Percentiles rank a stretch among this genome's conserved stretches.
Conservation (phyloP, 2,888 invertebrate species). For the Gymnoscelis rufifasciata region DNA sequence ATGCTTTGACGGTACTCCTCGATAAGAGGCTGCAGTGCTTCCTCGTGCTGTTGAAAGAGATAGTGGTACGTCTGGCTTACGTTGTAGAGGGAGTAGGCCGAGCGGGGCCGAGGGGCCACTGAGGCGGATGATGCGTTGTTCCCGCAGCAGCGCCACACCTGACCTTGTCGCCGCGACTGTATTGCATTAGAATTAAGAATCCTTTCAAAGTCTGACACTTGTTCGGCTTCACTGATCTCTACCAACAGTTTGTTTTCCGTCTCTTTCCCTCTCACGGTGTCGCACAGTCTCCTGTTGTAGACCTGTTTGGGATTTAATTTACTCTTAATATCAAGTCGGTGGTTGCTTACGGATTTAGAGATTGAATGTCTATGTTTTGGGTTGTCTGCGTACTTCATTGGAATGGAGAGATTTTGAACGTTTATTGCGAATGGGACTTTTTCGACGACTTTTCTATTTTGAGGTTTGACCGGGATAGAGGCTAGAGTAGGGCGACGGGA, state of each 20-base stretch:
- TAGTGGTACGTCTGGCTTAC: conserved; percentile 69
- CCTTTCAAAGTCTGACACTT: conserved; percentile 81
- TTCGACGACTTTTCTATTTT: conserved; percentile 53
- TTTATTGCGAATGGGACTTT: conserved; percentile 63
- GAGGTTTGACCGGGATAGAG: conserved; percentile 51
- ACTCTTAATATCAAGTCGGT: conserved; percentile 55
- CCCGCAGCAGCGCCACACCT: conserved; percentile 64
- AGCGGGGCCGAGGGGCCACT: conserved; percentile 57
- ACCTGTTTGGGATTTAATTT: conserved; percentile 71
- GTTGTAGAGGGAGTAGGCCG: conserved; percentile 65
- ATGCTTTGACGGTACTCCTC: conserved; percentile 55
- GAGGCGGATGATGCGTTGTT: conserved; percentile 53
- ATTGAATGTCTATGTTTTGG: conserved; percentile 53
- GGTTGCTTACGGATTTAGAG: conserved; percentile 49
- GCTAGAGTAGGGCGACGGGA: conserved; percentile 24
- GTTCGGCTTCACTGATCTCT: conserved; percentile 80
- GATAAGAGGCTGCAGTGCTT: conserved; percentile 65
- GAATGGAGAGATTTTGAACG: conserved; percentile 64
- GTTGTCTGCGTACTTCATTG: conserved; percentile 65
- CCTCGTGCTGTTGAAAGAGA: conserved; percentile 68
- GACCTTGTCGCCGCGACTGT: conserved; percentile 63
- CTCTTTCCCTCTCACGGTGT: conserved; percentile 59
- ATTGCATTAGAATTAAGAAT: conserved; percentile 80
- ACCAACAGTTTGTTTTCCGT: conserved; percentile 74
- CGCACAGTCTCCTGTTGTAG: conserved; percentile 70